Evolutionary conservation across 1,140 invertebrate species (phyloP).

Genomic region (Zaprionus gabonicus): DNA sequence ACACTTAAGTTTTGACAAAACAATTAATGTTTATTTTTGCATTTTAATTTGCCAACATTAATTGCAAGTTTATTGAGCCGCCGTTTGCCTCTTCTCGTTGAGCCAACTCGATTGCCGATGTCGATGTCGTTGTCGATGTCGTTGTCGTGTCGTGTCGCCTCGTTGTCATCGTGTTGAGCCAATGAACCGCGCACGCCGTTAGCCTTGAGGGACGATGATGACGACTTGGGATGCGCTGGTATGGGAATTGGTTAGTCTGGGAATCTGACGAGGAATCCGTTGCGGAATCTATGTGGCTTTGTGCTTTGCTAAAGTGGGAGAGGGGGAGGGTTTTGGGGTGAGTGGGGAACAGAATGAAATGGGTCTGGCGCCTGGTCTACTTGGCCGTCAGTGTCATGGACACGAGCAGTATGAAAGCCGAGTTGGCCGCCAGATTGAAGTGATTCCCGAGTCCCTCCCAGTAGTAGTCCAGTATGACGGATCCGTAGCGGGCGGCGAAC

Average conservation of each 20-base stretch:
- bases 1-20: constrained; percentile 75
- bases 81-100: constrained; percentile 35
- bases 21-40: constrained; percentile 83
- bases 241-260: background rate
- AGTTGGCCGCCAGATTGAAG: constrained; percentile 59
- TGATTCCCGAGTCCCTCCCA: constrained; percentile 54
- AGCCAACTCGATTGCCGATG: constrained; percentile 40
- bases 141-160: background rate
- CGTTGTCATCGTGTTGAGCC: constrained; percentile 44
- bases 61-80: constrained; percentile 81
- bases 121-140: background rate
- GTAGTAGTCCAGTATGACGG: constrained; percentile 65
- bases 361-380: background rate
- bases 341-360: background rate
- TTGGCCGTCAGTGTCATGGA: constrained; percentile 61
- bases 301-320: background rate
- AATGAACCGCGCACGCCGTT: constrained; percentile 63
- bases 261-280: background rate
- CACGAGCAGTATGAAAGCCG: constrained; percentile 61
- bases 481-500: constrained; percentile 61
- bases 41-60: constrained; percentile 83
- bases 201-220: constrained; percentile 50
- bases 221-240: background rate
- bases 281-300: background rate
- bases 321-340: too few relatives aligned